Evolutionary conservation across 2,888 invertebrate species (phyloP).

Genomic region (Dynastes grantii): DNA sequence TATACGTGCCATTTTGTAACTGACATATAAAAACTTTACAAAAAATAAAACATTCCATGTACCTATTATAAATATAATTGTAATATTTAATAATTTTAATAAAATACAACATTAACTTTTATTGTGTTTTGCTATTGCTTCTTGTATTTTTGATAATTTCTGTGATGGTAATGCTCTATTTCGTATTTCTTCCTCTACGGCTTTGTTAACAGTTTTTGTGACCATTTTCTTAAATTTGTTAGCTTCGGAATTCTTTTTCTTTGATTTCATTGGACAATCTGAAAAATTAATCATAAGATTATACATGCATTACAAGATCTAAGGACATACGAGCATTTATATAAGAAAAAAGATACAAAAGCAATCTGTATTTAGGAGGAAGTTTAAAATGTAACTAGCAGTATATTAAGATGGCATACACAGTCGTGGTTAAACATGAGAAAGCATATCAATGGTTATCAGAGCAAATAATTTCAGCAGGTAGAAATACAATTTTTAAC

Average conservation of each 20-base stretch:
- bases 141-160: conserved; percentile 72
- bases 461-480: too few relatives aligned
- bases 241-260: conserved; percentile 75
- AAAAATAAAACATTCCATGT: conserved; percentile 44
- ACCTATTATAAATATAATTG: conserved; percentile 44
- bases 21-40: conserved; percentile 27
- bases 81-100: conserved; percentile 49
- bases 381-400: not conserved
- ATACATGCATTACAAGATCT: too few relatives aligned
- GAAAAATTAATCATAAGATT: not conserved
- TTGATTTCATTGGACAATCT: conserved; percentile 80
- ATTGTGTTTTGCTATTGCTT: conserved; percentile 70
- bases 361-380: not conserved
- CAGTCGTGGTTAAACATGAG: not conserved
- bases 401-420: not conserved
- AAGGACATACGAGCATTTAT: too few relatives aligned
- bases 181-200: conserved; percentile 79
- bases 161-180: conserved; percentile 72
- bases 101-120: conserved; percentile 40
- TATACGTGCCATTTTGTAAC: conserved; percentile 43
- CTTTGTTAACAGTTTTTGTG: conserved; percentile 80
- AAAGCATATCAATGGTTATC: too few relatives aligned
- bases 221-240: conserved; percentile 79
- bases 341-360: not conserved
- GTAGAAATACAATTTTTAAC: too few relatives aligned